Evolutionary conservation across 2,113 vertebrate species (phyloP).

Genomic region (Zosterops japonicus): DNA sequence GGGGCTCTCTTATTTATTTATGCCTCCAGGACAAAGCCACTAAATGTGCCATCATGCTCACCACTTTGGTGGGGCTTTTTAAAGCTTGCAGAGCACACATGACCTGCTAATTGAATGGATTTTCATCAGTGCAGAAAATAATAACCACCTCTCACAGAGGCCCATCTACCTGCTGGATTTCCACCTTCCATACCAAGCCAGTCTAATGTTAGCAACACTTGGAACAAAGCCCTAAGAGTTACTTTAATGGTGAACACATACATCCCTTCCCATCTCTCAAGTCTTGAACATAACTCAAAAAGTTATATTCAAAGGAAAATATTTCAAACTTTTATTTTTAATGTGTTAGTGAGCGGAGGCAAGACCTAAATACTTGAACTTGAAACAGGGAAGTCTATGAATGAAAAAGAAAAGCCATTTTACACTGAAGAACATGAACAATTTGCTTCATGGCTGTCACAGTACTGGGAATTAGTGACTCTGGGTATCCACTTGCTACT

Average conservation of each 20-base stretch:
- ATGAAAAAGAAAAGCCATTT: neutral
- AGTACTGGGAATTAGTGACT: neutral
- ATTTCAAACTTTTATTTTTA: neutral
- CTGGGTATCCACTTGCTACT: neutral
- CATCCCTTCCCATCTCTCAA: neutral
- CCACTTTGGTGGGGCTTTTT: neutral
- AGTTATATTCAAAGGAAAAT: neutral
- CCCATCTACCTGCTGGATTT: neutral
- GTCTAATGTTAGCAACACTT: neutral
- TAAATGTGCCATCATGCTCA: neutral
- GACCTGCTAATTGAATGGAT: neutral
- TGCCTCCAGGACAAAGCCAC: neutral
- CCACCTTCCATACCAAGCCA: neutral
- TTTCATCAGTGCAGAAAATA: neutral
- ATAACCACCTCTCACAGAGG: neutral
- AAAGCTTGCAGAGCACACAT: neutral
- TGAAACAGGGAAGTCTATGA: neutral
- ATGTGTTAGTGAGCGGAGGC: neutral
- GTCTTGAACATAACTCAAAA: neutral
- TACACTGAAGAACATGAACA: neutral
- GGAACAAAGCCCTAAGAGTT: neutral
- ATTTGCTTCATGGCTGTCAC: neutral
- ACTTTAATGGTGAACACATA: neutral
- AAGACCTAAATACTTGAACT: neutral
- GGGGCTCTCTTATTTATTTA: neutral